Evolutionary conservation across 2,888 invertebrate genomes (phyloP).

Genomic region (Proisotoma minuta): DNA sequence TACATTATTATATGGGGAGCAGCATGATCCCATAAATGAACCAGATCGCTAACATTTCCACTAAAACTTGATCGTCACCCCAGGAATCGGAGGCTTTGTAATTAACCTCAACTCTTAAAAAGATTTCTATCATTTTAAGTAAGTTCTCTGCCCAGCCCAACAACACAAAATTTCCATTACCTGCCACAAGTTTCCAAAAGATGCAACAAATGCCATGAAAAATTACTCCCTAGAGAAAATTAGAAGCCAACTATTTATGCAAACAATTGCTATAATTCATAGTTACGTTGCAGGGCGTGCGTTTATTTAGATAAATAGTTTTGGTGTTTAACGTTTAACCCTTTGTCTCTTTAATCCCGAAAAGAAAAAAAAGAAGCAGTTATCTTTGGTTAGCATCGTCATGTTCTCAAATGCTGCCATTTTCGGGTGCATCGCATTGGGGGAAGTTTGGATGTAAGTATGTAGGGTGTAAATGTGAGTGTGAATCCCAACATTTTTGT

Average conservation of each 20-base stretch:
- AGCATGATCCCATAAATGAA: neutral
- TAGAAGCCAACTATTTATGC: too few species aligned
- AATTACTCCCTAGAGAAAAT: too few species aligned
- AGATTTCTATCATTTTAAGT: neutral
- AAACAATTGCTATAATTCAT: too few species aligned
- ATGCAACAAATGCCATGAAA: too few species aligned
- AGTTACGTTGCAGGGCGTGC: too few species aligned
- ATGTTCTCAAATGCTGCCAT: too few species aligned
- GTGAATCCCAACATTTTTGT: conserved; percentile 11
- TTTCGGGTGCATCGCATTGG: too few species aligned
- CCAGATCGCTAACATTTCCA: conserved; percentile 1
- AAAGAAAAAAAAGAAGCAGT: too few species aligned
- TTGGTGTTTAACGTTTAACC: neutral
- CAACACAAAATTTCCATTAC: conserved; percentile 2
- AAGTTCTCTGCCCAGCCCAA: neutral
- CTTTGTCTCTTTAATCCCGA: conserved; percentile 9
- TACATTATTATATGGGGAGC: neutral
- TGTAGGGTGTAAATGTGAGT: conserved; percentile 22
- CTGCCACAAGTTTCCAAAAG: neutral
- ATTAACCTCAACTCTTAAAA: neutral
- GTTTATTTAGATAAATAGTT: conserved; percentile 12
- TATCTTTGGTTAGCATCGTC: too few species aligned
- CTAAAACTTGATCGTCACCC: conserved; percentile 9
- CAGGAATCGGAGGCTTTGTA: conserved; percentile 8
- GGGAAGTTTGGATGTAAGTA: too few species aligned